A percentile compares a stretch with the other conserved stretches of the same genome.
Evolutionary conservation across 2,888 invertebrate genomes (phyloP).

Genomic region (Leptopterna dolabrata): DNA sequence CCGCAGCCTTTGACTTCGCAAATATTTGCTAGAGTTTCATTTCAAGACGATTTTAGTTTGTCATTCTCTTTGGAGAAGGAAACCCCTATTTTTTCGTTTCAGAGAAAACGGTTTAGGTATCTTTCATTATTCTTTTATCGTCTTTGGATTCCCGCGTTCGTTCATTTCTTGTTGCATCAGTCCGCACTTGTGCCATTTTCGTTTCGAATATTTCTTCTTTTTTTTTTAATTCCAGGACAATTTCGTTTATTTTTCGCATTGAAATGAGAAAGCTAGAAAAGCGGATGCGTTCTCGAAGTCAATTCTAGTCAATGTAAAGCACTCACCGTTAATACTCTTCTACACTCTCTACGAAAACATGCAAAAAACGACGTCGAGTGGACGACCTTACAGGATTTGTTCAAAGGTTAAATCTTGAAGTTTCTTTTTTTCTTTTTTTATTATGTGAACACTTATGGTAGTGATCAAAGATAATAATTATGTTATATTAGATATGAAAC

Average conservation of each 20-base stretch:
- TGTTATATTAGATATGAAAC: slow-evolving; percentile 26
- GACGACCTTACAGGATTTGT: slow-evolving; percentile 42
- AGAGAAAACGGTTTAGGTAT: too few species aligned
- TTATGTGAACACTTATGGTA: background rate
- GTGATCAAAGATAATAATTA: slow-evolving; percentile 1
- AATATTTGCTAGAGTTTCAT: background rate
- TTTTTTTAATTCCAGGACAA: slow-evolving; percentile 4
- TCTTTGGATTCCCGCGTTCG: background rate
- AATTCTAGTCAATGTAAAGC: slow-evolving; percentile 53
- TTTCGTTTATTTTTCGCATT: slow-evolving; percentile 28
- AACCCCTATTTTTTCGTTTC: background rate
- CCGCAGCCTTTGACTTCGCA: background rate
- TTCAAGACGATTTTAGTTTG: background rate
- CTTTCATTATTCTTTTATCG: background rate
- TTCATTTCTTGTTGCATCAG: background rate
- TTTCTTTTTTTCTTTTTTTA: slow-evolving; percentile 9
- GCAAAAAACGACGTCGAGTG: background rate
- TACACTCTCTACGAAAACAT: slow-evolving; percentile 28
- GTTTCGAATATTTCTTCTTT: background rate
- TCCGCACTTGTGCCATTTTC: background rate
- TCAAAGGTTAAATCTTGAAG: slow-evolving; percentile 40
- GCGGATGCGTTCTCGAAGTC: slow-evolving; percentile 45
- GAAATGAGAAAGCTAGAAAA: slow-evolving; percentile 31
- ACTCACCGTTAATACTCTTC: slow-evolving; percentile 48
- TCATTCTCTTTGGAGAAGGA: background rate